These are phyloP conservation scores for Calliopsis andreniformis DNA, from an alignment of 1,140 invertebrate genomes.

Conservation along the genomic window DNA sequence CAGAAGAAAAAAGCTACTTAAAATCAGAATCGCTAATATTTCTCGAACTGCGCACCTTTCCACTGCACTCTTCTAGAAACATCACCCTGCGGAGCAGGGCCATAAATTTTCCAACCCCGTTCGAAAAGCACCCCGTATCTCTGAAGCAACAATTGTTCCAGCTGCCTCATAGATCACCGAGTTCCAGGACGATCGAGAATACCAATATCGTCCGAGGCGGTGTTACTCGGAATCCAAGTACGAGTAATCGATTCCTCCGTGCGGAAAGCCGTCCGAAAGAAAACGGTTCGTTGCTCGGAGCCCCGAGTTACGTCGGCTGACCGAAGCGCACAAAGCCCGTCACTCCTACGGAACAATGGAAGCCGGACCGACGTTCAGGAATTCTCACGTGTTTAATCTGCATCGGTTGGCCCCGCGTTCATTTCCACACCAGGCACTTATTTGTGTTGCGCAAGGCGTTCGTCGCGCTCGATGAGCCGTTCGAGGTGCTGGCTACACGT, in stretches of 20 bases:
- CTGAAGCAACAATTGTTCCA: background rate
- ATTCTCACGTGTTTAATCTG: conserved; percentile 34
- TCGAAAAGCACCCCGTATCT: too few relatives aligned
- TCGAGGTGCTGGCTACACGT: background rate
- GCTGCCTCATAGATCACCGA: background rate
- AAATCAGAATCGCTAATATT: too few relatives aligned
- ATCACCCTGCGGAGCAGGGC: too few relatives aligned
- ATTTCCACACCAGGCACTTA: conserved; percentile 36
- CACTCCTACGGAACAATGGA: conserved; percentile 10
- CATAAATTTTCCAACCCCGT: too few relatives aligned
- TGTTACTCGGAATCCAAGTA: background rate
- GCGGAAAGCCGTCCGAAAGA: background rate
- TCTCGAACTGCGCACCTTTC: too few relatives aligned
- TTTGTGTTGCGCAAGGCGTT: background rate
- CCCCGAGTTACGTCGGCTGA: background rate
- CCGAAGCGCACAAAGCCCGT: conserved; percentile 22
- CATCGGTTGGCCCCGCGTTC: conserved; percentile 9
- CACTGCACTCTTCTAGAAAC: too few relatives aligned
- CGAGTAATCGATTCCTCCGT: conserved; percentile 7
- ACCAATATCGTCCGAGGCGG: background rate
- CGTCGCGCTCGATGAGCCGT: background rate
- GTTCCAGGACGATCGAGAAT: background rate
- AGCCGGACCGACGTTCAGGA: background rate
- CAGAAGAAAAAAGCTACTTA: too few relatives aligned
- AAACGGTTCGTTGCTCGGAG: conserved; percentile 2